phyloP scores from a whole-genome alignment of 2,888 invertebrate species.

The Branchellion lobata region DNA sequence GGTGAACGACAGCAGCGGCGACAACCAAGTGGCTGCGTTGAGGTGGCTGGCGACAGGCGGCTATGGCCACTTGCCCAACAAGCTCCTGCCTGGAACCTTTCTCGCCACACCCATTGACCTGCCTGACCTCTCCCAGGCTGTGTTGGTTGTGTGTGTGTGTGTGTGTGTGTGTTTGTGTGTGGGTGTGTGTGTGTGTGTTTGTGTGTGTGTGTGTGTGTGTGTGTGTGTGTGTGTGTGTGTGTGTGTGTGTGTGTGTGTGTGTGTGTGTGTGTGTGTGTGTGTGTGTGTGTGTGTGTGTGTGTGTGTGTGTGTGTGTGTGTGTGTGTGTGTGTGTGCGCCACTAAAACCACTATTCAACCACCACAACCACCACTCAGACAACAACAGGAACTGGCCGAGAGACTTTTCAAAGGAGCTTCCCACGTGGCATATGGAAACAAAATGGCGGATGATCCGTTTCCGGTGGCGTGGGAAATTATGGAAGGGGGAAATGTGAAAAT shows the following conservation, averaged over 20 bases:
- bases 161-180: too few relatives aligned
- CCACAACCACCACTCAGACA: constrained; percentile 13
- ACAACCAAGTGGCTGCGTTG: constrained; percentile 45
- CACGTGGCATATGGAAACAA: constrained; percentile 54
- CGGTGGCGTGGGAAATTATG: constrained; percentile 51
- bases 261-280: too few relatives aligned
- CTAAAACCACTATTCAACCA: too few relatives aligned
- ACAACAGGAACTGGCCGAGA: constrained; percentile 50
- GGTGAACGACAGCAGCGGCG: constrained; percentile 18
- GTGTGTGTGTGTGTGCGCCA: too few relatives aligned
- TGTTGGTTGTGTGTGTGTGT: too few relatives aligned
- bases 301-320: too few relatives aligned
- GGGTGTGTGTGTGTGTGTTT: too few relatives aligned
- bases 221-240: neutral
- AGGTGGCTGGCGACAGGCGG: constrained; percentile 53
- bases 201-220: neutral
- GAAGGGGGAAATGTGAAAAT: neutral
- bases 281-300: too few relatives aligned
- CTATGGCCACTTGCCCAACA: constrained; percentile 52
- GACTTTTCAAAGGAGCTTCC: constrained; percentile 54
- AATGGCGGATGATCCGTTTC: constrained; percentile 53
- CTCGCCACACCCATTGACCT: constrained; percentile 53
- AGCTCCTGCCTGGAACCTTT: constrained; percentile 49
- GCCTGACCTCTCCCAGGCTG: constrained; percentile 44
- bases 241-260: too few relatives aligned